Conservation (phyloP, 1,140 invertebrate species). For the Cyphomyrmex costatus region DNA sequence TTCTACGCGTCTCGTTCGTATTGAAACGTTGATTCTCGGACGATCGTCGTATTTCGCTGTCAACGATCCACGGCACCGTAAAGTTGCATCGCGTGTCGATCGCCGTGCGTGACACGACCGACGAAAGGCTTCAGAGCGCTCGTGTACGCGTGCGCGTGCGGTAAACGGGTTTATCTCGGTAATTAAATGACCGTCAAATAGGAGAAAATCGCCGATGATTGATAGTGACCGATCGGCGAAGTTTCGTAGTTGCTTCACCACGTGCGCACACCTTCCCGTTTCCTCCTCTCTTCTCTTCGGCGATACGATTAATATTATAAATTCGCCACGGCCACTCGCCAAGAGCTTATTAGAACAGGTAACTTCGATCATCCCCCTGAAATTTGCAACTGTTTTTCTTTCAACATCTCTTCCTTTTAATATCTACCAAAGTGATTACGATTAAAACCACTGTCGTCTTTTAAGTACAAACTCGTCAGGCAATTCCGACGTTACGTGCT, state of each 20-base stretch:
- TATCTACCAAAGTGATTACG: not conserved
- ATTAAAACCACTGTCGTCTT: not conserved
- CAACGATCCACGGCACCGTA: slow-evolving; percentile 4
- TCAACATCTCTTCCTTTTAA: not conserved
- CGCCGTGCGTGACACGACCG: slow-evolving; percentile 54
- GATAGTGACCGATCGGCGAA: slow-evolving; percentile 48
- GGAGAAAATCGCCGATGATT: slow-evolving; percentile 57
- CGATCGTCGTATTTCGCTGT: slow-evolving; percentile 11
- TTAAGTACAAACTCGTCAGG: not conserved
- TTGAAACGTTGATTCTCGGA: not conserved
- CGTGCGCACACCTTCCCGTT: not conserved
- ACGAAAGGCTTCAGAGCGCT: slow-evolving; percentile 38
- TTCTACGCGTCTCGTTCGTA: not conserved
- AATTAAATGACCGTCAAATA: slow-evolving; percentile 59
- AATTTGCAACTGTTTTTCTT: slow-evolving; percentile 3
- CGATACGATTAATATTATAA: slow-evolving; percentile 36
- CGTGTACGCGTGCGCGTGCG: not conserved
- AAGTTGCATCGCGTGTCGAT: slow-evolving; percentile 53
- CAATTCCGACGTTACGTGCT: not conserved
- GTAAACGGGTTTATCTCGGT: slow-evolving; percentile 54
- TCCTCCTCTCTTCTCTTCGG: not conserved
- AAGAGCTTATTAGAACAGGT: not conserved
- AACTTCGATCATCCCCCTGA: not conserved
- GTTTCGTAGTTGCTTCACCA: slow-evolving; percentile 17
- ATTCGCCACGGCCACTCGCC: slow-evolving; percentile 16